Base-by-base conservation (phyloP, 2,888 invertebrate genomes). In the Lamellibrachia columna region DNA sequence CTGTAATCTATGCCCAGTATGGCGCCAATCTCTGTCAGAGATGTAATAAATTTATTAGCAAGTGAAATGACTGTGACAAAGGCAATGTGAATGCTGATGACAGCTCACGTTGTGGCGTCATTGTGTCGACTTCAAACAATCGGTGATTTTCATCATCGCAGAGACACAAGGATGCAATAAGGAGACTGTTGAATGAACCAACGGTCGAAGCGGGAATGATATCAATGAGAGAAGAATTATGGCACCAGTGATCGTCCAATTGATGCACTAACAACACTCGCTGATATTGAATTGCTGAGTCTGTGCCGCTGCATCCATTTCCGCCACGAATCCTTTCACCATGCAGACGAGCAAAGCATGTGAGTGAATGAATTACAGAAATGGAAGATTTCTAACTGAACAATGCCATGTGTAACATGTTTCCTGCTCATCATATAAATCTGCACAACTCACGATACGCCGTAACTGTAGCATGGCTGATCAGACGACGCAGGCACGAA, bases 61-160 rank as follows among this genome's bases (percentile, higher is more conserved):
- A 75, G 75, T 75, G 75, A 75, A 75, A 75, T 2, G 75, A 75
- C 75, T n/a, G n/a, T 75, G 75, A 75, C 75, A 75, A 75, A 75
- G 75, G 75, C 75, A 15, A 75, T n/a, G 15, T 75, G 4, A 75
- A 75, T 22, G n/a, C 75, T 75, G 75, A 75, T 75, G 75, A 75
- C 75, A 75, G 75, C 75, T 75, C 75, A 75, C 2, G 75, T 75
- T 4, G 75, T 75, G 75, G 75, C 22, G 75, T 75, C 75, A 75
- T 75, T 75, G 75, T 75, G 75, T 75, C 75, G 75, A 75, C 75
- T 75, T 75, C 75, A 75, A 75, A 75, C 75, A 75, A 75, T 75
- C 75, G 22, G 75, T 22, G 22, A 75, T 75, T 75, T 22, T 75
- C 75, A 75, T 75, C 75, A 75, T 15, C 6, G 75, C 4, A 75